phyloP scores from a whole-genome alignment of 2,797 vertebrate genomes.

The Bradypodion pumilum region DNA sequence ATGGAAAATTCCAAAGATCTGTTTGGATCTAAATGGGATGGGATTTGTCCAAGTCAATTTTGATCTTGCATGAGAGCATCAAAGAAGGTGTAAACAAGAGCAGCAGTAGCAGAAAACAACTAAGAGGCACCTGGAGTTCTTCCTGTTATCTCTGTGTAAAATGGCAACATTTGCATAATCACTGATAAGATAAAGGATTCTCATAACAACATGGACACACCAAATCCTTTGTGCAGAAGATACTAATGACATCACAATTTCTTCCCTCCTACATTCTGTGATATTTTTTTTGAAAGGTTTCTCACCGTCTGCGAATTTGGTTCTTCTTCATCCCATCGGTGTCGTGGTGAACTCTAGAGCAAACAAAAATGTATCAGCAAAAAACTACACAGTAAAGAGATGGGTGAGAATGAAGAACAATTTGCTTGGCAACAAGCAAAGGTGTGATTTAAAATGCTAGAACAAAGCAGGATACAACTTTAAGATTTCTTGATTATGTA shows the following conservation, averaged over 20 bases:
- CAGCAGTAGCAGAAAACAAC: fast-evolving
- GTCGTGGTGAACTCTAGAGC: conserved; percentile 82
- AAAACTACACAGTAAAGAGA: neutral
- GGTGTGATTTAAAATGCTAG: conserved; percentile 10
- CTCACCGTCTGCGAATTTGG: conserved; percentile 82
- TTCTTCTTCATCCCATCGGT: conserved; percentile 85
- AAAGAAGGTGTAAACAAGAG: neutral
- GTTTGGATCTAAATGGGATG: neutral
- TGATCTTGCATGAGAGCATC: neutral
- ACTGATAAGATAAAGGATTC: neutral
- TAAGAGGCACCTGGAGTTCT: neutral
- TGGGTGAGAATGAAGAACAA: neutral
- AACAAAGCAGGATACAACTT: neutral
- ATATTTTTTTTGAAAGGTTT: conserved; percentile 5
- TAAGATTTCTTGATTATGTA: neutral
- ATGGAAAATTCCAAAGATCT: neutral
- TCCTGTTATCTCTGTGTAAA: neutral
- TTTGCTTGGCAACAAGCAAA: conserved; percentile 9
- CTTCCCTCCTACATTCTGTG: conserved; percentile 31
- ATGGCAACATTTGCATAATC: neutral
- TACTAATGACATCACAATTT: neutral
- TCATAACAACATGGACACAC: neutral
- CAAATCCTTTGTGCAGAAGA: neutral
- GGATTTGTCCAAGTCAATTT: neutral
- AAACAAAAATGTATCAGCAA: conserved; percentile 59